Evolutionary conservation across 2,113 vertebrate species (phyloP), one percentile per base, ranked within the genome.

Genomic region (Anser brachyrhynchus): DNA sequence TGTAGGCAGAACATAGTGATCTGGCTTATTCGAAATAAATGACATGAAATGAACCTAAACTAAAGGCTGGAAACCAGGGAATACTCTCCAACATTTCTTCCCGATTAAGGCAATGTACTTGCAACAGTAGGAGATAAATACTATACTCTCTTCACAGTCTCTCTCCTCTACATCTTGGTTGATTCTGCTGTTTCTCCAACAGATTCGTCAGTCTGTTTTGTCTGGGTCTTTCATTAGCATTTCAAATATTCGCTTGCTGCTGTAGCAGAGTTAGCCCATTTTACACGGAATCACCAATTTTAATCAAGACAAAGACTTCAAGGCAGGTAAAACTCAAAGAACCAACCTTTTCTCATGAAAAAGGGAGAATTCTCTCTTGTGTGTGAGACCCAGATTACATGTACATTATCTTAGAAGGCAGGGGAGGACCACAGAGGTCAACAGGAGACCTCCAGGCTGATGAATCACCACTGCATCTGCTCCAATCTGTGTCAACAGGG

Each of bases 181-280:
- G 69, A 88, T 86, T 52, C 76, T 58, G 21, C 46, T 74, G 61
- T 80, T 94, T 91, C 51, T 83, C 44, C 69, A 84, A 44, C 71
- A 90, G 55, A 86, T 92, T 28, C 11, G 61, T 74, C 73, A 66
- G 57, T 69, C 83, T 81, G 46, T 95, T 96, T 95, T 92, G 88
- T 81, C 88, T 90, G 61, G 17, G 52, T 67, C 65, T 77, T 83
- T 87, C 75, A 75, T 86, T 87, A 89, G 70, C 57, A 89, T 96
- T 95, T 93, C 72, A 95, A 88, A 89, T 81, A 52, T 37, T 76
- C 71, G 33, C 23, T 59, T 70, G 64, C 28, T 80, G 19, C 67
- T 74, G 12, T 19, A 21, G 54, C 29, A n/a, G 39, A 62, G 46
- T 65, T 61, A 71, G 67, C 25, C 57, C 37, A 61, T 67, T 85